A percentile compares a stretch with the other conserved stretches of the same genome.
phyloP scores from a whole-genome alignment of 2,888 invertebrate species.

The Holacanthella duospinosa region DNA sequence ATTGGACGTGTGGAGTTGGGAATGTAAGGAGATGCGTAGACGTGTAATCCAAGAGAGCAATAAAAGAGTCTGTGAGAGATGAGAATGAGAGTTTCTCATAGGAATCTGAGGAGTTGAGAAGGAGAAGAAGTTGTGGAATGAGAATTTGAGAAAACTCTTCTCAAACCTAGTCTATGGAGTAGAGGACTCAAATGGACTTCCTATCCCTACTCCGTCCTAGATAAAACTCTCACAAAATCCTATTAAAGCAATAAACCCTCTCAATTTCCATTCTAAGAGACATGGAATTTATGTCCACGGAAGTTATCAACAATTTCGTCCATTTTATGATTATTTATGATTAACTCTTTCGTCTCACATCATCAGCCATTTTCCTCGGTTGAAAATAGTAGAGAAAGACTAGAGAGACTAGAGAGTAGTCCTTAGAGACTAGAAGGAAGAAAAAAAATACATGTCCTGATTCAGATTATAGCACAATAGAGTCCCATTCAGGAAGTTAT shows the following conservation, averaged over 20 bases:
- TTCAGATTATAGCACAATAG: background rate
- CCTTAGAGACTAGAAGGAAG: too few relatives aligned
- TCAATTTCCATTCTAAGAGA: background rate
- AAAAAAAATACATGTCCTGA: too few relatives aligned
- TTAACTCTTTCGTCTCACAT: background rate
- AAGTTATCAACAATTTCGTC: constrained; percentile 3
- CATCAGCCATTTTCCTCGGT: background rate
- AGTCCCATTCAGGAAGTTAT: background rate
- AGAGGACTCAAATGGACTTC: background rate
- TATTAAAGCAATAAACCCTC: constrained; percentile 4
- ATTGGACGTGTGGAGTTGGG: background rate
- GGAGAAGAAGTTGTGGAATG: background rate
- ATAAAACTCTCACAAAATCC: background rate
- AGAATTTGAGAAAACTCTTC: background rate
- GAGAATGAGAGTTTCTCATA: background rate
- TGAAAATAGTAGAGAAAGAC: too few relatives aligned
- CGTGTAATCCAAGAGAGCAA: background rate
- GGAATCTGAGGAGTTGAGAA: background rate
- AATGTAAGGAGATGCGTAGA: background rate
- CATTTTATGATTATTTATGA: constrained; percentile 6
- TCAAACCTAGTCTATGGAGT: background rate
- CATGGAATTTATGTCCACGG: background rate
- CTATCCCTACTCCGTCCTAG: background rate
- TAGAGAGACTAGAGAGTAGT: background rate
- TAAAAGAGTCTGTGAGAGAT: background rate